Evolutionary conservation across 2,113 vertebrate species (phyloP), one percentile per base, ranked within the genome.

Genomic region (Calonectris borealis): DNA sequence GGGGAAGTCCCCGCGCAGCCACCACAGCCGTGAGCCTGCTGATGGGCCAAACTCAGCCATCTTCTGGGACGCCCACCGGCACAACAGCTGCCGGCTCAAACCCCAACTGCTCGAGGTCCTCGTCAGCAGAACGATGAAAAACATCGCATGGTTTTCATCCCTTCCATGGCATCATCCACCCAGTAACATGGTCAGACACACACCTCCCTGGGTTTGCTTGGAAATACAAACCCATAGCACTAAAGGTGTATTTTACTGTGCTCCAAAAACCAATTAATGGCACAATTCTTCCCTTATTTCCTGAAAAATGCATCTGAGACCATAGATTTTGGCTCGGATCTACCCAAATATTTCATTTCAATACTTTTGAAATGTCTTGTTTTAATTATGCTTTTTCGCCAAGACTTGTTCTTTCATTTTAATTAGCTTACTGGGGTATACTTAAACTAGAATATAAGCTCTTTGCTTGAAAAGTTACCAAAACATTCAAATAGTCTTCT

Each of bases 391-490:
- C 1, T 29, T 58, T 91, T 93, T 36, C 8, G 16, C 61, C 62
- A 87, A 79, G 40, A 3, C 1, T 36, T 40, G 85, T 81, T 64
- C 75, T 81, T 92, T 73, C 60, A 32, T 93, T 93, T 96, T 81
- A 94, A 93, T 94, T 94, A 94, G 64, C 60, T 92, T 42, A 83
- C 26, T 54, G 26, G 60, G 38, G n/a, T 81, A 75, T 81, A 86
- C 95, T 92, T 95, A 89, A 91, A 49, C 22, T 42, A 60, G 51
- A 44, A 60, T 75, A 84, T 77, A 75, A 85, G 16, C 48, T 87
- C 34, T 94, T 93, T 69, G 44, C 84, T 85, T 91, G 78, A 80
- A 69, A 79, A 94, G 83, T 57, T 54, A 96, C 58, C 77, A 95
- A 87, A 95, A 82, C 44, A 79, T 71, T 91, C 44, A 71, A 69